phyloP scores from a whole-genome alignment of 2,888 invertebrate genomes.

The Eupithecia subumbrata region DNA sequence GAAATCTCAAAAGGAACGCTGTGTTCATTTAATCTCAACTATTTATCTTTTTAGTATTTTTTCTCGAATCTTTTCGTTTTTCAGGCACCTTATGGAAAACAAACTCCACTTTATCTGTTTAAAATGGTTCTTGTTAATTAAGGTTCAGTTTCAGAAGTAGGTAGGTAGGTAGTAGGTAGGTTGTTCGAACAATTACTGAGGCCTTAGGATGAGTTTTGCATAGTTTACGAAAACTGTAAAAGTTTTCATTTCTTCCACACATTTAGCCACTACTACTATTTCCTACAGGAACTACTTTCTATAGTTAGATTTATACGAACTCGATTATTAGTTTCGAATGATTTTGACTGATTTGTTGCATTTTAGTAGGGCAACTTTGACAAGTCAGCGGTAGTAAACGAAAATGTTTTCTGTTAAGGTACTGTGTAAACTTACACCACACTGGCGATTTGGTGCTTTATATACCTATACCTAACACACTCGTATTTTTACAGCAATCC shows the following conservation, averaged over 20 bases:
- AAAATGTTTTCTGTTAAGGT: not conserved
- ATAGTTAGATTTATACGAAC: too few species aligned
- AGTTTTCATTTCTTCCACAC: not conserved
- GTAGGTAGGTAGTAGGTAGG: not conserved
- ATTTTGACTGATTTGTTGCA: too few species aligned
- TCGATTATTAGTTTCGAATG: too few species aligned
- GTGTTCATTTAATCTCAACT: conserved; percentile 29
- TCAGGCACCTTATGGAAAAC: not conserved
- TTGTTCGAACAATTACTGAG: too few species aligned
- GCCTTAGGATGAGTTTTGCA: not conserved
- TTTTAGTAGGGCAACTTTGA: not conserved
- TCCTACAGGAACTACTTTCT: not conserved
- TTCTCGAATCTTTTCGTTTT: not conserved
- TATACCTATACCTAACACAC: not conserved
- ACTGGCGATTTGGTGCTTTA: not conserved
- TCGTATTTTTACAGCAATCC: not conserved
- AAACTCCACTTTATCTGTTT: conserved; percentile 1
- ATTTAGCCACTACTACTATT: not conserved
- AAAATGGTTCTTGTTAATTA: conserved; percentile 2
- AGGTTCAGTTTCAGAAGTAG: not conserved
- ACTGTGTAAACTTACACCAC: not conserved
- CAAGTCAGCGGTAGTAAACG: not conserved
- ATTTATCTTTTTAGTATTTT: conserved; percentile 28
- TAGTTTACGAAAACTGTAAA: not conserved
- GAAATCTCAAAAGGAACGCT: conserved; percentile 30